Evolutionary conservation across 2,113 vertebrate species (phyloP).

Genomic region (Percina caprodes): DNA sequence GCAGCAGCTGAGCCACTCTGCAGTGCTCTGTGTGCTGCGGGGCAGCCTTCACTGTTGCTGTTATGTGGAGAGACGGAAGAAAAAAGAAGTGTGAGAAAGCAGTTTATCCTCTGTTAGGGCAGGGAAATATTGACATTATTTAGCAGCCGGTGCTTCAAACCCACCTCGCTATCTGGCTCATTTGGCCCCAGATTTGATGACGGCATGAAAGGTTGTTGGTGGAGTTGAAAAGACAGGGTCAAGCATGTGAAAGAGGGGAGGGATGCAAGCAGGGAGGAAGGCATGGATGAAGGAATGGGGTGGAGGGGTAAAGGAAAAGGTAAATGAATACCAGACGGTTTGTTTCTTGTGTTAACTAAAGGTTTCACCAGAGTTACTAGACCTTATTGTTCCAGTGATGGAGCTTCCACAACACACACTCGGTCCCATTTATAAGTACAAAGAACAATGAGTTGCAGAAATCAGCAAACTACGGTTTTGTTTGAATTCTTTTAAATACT

Average conservation of each 20-base stretch:
- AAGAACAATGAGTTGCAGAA: background rate
- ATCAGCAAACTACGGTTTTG: background rate
- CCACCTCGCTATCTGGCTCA: slow-evolving; percentile 26
- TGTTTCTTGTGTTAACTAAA: slow-evolving; percentile 62
- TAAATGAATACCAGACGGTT: slow-evolving; percentile 73
- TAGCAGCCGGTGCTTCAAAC: slow-evolving; percentile 25
- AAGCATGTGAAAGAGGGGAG: slow-evolving; percentile 64
- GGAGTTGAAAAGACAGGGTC: slow-evolving; percentile 66
- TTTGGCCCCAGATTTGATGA: slow-evolving; percentile 49
- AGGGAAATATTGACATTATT: slow-evolving; percentile 57
- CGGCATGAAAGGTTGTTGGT: slow-evolving; percentile 44
- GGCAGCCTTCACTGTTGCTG: slow-evolving; percentile 48
- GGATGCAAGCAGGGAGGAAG: slow-evolving; percentile 41
- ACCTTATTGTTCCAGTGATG: slow-evolving; percentile 47
- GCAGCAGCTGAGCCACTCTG: slow-evolving; percentile 81
- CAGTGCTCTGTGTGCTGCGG: slow-evolving; percentile 56
- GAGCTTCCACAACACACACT: slow-evolving; percentile 28
- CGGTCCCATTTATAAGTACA: background rate
- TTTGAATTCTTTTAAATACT: background rate
- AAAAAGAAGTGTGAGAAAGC: slow-evolving; percentile 58
- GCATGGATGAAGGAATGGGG: slow-evolving; percentile 52
- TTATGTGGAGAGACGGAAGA: slow-evolving; percentile 44
- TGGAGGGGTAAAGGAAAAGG: slow-evolving; percentile 60
- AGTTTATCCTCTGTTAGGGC: slow-evolving; percentile 54
- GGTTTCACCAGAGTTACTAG: slow-evolving; percentile 59